Conservation (phyloP, 2,888 invertebrate species). For the Trissonchulus latispiculum region DNA sequence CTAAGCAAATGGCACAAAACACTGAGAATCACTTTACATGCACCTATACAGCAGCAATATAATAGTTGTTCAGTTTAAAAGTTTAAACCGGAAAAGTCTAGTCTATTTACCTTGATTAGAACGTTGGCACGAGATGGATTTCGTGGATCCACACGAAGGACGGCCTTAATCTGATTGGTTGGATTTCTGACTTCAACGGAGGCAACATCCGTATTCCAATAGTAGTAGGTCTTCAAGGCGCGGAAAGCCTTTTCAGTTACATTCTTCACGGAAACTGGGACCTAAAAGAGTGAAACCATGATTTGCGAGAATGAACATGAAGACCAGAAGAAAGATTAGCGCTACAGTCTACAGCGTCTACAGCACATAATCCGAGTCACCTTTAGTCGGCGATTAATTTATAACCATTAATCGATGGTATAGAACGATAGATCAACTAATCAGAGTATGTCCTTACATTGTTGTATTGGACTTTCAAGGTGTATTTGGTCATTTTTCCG, state of each 20-base stretch:
- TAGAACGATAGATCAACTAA: no score
- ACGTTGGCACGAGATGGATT: conserved; percentile 30
- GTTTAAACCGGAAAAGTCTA: no score
- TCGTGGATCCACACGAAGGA: conserved; percentile 32
- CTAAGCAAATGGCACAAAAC: no score
- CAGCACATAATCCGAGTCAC: no score
- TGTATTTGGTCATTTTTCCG: background rate
- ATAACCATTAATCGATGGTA: no score
- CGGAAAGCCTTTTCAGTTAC: conserved; percentile 19
- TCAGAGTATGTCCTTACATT: no score
- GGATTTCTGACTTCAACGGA: conserved; percentile 18
- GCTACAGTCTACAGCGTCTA: no score
- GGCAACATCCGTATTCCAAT: conserved; percentile 17
- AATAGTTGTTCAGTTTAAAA: conserved; percentile 29
- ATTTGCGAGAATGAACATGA: no score
- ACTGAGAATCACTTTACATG: no score
- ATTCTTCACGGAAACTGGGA: conserved; percentile 1
- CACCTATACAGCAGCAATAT: no score
- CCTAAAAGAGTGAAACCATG: conserved; percentile 3
- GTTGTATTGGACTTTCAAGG: conserved; percentile 5
- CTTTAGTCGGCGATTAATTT: no score
- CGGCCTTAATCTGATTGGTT: conserved; percentile 8
- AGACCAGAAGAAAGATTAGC: no score
- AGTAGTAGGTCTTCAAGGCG: conserved; percentile 17
- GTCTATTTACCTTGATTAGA: conserved; percentile 11